These are phyloP conservation scores for Epinephelus moara DNA, from an alignment of 2,113 vertebrate genomes.

Conservation along the genomic window DNA sequence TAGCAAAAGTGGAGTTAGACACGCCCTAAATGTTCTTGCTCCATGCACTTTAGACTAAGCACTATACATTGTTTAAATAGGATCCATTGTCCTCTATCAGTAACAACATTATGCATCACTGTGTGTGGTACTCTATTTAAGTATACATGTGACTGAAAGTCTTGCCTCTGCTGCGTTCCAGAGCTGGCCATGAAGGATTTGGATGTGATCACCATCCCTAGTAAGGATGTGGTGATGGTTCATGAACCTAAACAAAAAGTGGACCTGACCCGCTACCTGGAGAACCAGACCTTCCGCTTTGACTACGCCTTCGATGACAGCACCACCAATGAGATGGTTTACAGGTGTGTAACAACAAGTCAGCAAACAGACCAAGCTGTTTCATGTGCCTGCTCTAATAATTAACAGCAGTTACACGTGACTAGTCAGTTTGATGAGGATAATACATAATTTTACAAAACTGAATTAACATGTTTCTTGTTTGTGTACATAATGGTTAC, in stretches of 20 bases:
- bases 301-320: constrained; percentile 98
- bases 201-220: constrained; percentile 98
- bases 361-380: neutral
- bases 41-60: no score
- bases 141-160: neutral
- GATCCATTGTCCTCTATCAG: neutral
- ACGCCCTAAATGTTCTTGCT: no score
- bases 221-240: constrained; percentile 99
- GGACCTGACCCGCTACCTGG: constrained; percentile 96
- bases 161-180: constrained; percentile 45
- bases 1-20: no score
- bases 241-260: constrained; percentile 99
- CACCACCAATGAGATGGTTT: constrained; percentile 98
- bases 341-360: constrained; percentile 85
- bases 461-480: neutral
- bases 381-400: neutral
- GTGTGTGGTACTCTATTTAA: neutral
- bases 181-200: constrained; percentile 95
- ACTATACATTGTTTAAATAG: no score
- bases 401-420: neutral
- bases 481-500: neutral
- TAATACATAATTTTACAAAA: neutral
- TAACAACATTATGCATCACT: neutral
- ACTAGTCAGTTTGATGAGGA: neutral
- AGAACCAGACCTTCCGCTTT: constrained; percentile 99